Evolutionary conservation across 1,140 invertebrate species (phyloP), one percentile per base, ranked within the genome.

Genomic region (Tribolium castaneum): DNA sequence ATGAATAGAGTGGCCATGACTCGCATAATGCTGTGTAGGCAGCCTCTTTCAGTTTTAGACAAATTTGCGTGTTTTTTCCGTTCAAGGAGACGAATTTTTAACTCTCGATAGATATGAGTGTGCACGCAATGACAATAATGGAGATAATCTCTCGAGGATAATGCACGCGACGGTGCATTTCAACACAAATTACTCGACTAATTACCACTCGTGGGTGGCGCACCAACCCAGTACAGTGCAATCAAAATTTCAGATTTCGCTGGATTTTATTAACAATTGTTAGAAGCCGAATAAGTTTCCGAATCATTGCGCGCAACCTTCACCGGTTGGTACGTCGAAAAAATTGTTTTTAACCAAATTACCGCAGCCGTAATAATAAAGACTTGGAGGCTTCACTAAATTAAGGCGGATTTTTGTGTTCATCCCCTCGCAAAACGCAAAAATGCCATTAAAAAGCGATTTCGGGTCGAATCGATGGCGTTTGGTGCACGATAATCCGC

Each of bases 331-430:
- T 34, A 62, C 56, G 34, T n/a, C 56, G 16, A 62, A 62, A 62
- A 62, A 62, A 62, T 62, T 62, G 56, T 62, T 62, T 62, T 62
- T 25, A 25, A 35, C 56, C 10, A 62, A 62, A 62, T 62, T 62
- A 62, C 56, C 6, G 4, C 34, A 39, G 34, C 7, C 9, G 56
- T 56, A 14, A 62, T 6, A 14, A 34, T 34, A 62, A 62, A 62
- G 25, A 14, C 9, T 39, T 39, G 34, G 9, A 39, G 6, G 34
- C 34, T 39, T 39, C 34, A 39, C 34, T 39, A 39, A 39, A 39
- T 39, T 39, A 19, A 19, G 16, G 1, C 16, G 16, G 16, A 19
- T 19, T 19, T 39, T 39, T 39, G 34, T 19, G 34, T 10, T 39
- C 34, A 39, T 39, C 34, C 34, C 6, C 34, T 39, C n/a, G n/a